phyloP scores from a whole-genome alignment of 2,888 invertebrate species.

The Xanthia togata region DNA sequence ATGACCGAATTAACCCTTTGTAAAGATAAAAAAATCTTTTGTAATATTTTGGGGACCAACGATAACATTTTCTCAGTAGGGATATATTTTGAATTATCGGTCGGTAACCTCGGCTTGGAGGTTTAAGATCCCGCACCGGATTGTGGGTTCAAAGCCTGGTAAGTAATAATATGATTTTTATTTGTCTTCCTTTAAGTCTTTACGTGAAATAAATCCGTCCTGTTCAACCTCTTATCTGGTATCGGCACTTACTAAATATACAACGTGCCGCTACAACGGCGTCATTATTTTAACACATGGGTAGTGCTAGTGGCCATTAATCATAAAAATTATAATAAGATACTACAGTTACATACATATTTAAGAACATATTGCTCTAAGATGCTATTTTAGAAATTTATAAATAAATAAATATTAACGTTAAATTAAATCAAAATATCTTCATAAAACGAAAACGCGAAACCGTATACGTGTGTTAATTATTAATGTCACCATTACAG shows the following conservation, averaged over 20 bases:
- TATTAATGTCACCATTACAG: too few relatives aligned
- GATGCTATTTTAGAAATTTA: too few relatives aligned
- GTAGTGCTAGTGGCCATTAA: too few relatives aligned
- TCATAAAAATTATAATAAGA: too few relatives aligned
- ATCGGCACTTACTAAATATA: background rate
- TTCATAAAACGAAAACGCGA: too few relatives aligned
- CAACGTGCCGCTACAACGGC: background rate
- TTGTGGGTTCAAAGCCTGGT: conserved; percentile 18
- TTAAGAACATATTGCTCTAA: too few relatives aligned
- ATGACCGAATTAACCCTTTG: conserved; percentile 33
- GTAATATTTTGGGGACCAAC: conserved; percentile 23
- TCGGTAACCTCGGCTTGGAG: conserved; percentile 18
- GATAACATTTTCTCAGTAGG: conserved; percentile 43
- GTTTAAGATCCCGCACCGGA: background rate
- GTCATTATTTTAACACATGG: too few relatives aligned
- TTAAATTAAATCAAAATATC: too few relatives aligned
- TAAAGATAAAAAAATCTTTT: conserved; percentile 29
- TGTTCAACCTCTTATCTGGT: background rate
- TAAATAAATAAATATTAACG: too few relatives aligned
- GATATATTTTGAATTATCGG: conserved; percentile 44
- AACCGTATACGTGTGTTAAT: too few relatives aligned
- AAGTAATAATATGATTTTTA: conserved; percentile 20
- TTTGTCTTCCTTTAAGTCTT: background rate
- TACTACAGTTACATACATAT: too few relatives aligned
- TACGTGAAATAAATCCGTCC: background rate